Conservation (phyloP, 2,888 invertebrate genomes). For the Phalangium opilio region DNA sequence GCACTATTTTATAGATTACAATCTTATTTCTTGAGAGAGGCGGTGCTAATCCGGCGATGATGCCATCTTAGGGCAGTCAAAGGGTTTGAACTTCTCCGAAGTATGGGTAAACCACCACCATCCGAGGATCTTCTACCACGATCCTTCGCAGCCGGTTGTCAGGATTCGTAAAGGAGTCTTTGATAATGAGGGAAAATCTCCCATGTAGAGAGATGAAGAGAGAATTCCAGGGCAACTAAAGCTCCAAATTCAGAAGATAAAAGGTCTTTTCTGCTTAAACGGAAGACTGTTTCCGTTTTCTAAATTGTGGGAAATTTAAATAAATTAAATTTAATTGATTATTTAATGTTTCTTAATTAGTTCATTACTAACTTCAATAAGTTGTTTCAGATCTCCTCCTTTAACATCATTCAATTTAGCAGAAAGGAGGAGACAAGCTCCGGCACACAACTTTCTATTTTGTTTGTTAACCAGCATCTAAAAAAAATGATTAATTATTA, state of each 20-base stretch:
- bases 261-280: constrained; percentile 76
- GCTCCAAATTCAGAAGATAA: constrained; percentile 86
- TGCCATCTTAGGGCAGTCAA: no score
- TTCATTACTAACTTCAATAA: constrained; percentile 57
- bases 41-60: no score
- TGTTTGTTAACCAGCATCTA: constrained; percentile 73
- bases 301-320: constrained; percentile 27
- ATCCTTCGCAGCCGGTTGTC: constrained; percentile 31
- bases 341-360: neutral
- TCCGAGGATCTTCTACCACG: no score
- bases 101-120: no score
- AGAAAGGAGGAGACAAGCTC: constrained; percentile 79
- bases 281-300: constrained; percentile 79
- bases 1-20: no score
- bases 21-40: no score
- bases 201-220: constrained; percentile 74
- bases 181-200: constrained; percentile 92
- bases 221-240: constrained; percentile 83
- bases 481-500: constrained; percentile 3
- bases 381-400: constrained; percentile 64
- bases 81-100: no score
- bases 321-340: neutral
- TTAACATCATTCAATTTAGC: constrained; percentile 96
- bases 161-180: constrained; percentile 78
- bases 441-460: constrained; percentile 89